Evolutionary conservation across 2,113 vertebrate species (phyloP), one percentile per base, ranked within the genome.

Genomic region (Raja brachyura): DNA sequence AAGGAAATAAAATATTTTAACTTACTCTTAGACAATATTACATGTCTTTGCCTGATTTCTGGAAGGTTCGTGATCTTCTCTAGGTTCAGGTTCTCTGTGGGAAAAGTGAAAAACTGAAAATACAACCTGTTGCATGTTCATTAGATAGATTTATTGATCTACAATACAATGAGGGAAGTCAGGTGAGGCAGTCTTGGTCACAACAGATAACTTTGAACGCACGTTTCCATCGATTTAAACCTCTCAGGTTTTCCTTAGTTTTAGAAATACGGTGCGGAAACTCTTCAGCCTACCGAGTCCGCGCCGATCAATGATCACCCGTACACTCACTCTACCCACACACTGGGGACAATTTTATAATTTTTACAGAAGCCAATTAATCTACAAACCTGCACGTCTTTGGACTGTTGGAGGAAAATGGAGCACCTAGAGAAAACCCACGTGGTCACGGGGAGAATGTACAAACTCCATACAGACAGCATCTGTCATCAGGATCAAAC

Each of bases 51-150:
- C 16, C n/a, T 92, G 90, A 48, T 73, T 92, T 73, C 90, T 92
- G 90, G 90, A 54, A 92, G 68, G 90, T 73, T 92, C 31, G 25
- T 20, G 90, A 48, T 25, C 31, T 39, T 73, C 68, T 73, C 4
- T 73, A 92, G 63, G 63, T 4, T 54, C 39, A 54, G 39, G 39
- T 25, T 39, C 39, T 92, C 90, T 92, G 90, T 74, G 90, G 68
- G 90, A 92, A 92, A 73, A 92, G 90, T 92, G 90, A 73, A 25
- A 92, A 92, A 92, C 90, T 74, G 90, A 92, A 92, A 92, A 74
- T 92, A 73, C 90, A 73, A 92, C 66, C 68, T 13, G 18, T 92
- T 92, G 25, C 2, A 18, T 31, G 14, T 6, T 88, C 0, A 88
- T 88, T 39, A 81, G 78, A 3, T 81, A 18, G 8, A 73, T 73